Evolutionary conservation across 2,113 vertebrate genomes (phyloP).

Genomic region (Tiliqua scincoides): DNA sequence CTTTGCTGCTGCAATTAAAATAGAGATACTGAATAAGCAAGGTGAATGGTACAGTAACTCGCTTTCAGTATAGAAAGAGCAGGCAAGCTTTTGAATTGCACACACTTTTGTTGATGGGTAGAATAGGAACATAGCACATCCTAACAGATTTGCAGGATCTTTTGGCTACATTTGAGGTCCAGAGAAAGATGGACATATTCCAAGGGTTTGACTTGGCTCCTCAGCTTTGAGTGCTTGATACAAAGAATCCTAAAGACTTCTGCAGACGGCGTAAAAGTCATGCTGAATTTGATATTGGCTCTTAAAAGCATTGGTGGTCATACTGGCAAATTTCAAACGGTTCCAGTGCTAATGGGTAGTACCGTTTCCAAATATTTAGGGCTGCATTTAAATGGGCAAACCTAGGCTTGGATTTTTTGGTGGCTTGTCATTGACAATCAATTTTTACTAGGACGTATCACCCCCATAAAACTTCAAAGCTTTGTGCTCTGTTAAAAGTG

Average conservation of each 20-base stretch:
- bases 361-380: background rate
- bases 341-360: background rate
- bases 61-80: background rate
- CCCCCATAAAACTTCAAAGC: background rate
- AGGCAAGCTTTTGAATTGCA: background rate
- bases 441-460: background rate
- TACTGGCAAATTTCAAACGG: background rate
- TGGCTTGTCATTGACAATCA: background rate
- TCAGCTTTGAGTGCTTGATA: no score
- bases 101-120: background rate
- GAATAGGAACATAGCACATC: background rate
- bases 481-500: background rate
- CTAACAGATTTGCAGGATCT: background rate
- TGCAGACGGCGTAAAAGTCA: background rate
- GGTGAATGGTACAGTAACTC: no score
- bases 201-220: background rate
- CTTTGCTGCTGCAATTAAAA: background rate
- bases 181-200: background rate
- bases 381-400: background rate
- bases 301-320: background rate
- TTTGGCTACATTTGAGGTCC: no score
- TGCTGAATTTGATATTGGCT: background rate
- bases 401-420: background rate
- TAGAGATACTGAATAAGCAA: background rate
- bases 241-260: background rate